Conservation (phyloP, 64 coral and sea anemone genomes). For the Dendronephthya gigantea region DNA sequence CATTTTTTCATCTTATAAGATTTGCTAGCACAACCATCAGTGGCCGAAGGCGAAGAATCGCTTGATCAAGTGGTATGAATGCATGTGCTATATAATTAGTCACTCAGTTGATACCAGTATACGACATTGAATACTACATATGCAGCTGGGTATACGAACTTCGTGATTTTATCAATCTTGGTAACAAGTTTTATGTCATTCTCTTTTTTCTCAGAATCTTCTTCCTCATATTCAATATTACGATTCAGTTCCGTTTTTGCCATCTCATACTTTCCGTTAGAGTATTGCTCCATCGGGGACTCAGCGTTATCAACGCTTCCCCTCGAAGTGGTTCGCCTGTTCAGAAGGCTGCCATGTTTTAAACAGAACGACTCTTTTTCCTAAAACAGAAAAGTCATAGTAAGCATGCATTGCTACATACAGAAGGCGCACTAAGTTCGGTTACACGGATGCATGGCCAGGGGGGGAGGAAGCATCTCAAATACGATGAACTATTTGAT, state of each 20-base stretch:
- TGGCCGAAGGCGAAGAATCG: no score
- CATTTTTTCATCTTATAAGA: no score
- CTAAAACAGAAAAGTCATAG: not conserved
- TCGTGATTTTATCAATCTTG: constrained; percentile 3
- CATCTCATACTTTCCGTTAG: not conserved
- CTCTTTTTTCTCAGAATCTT: not conserved
- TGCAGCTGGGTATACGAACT: not conserved
- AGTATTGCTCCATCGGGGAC: not conserved
- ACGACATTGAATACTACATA: constrained; percentile 4
- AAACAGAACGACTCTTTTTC: not conserved
- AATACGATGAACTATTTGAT: no score
- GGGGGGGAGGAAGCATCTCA: no score
- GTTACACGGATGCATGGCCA: no score
- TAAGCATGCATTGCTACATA: no score
- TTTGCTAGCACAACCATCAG: no score
- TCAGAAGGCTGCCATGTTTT: not conserved
- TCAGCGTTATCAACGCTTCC: not conserved
- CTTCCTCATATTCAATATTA: not conserved
- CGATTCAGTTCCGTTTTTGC: not conserved
- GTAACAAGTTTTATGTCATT: not conserved
- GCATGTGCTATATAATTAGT: not conserved
- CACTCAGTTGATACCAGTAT: not conserved
- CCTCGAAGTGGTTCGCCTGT: not conserved
- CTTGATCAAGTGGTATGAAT: no score
- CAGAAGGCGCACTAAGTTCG: no score